A percentile compares a stretch with the other conserved stretches of the same genome.
These are phyloP conservation scores for Sialis fuliginosa DNA, from an alignment of 2,888 invertebrate species.

Conservation along the genomic window DNA sequence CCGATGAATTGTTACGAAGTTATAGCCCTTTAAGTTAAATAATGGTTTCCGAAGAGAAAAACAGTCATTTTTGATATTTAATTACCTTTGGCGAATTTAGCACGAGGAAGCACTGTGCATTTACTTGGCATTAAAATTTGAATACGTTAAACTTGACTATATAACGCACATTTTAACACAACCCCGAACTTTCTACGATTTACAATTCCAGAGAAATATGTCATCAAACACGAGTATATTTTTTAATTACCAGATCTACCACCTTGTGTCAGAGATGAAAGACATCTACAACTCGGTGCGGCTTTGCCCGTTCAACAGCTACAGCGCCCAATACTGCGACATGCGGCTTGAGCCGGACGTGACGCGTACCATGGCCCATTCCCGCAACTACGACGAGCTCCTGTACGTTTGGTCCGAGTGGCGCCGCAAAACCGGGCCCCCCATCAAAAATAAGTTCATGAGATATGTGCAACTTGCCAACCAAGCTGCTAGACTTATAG, in stretches of 20 bases:
- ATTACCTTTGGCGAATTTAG: too few relatives aligned
- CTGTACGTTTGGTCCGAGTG: conserved; percentile 65
- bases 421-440: conserved; percentile 62
- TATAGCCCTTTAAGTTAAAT: too few relatives aligned
- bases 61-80: too few relatives aligned
- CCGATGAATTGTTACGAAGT: too few relatives aligned
- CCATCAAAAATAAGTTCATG: conserved; percentile 55
- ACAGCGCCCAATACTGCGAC: conserved; percentile 34
- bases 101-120: too few relatives aligned
- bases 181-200: too few relatives aligned
- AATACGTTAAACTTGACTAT: too few relatives aligned
- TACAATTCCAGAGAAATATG: too few relatives aligned
- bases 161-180: too few relatives aligned
- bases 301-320: conserved; percentile 47
- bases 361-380: conserved; percentile 44
- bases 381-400: conserved; percentile 56
- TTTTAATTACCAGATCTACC: conserved; percentile 38
- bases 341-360: conserved; percentile 45
- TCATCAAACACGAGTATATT: too few relatives aligned
- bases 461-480: conserved; percentile 65
- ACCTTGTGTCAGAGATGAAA: conserved; percentile 59
- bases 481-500: conserved; percentile 55
- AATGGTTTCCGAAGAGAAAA: too few relatives aligned
- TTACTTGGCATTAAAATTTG: too few relatives aligned
- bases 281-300: conserved; percentile 54